Percentiles rank a stretch among this genome's conserved stretches.
These are phyloP conservation scores for Eciton burchellii DNA, from an alignment of 1,140 invertebrate species.

Conservation along the genomic window DNA sequence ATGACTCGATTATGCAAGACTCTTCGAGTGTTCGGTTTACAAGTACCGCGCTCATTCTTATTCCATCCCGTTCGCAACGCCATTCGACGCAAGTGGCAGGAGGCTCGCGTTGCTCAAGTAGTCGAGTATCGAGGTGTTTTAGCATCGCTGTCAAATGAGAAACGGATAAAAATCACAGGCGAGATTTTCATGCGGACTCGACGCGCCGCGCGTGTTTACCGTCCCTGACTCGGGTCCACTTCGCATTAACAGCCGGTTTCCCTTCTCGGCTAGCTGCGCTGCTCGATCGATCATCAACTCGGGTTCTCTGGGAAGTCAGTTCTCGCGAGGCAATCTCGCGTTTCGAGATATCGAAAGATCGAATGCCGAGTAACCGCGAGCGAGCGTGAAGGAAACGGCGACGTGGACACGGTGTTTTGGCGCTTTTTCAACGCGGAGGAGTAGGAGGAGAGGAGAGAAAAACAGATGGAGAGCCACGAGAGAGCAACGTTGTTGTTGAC, in stretches of 20 bases:
- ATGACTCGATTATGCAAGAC: too few relatives aligned
- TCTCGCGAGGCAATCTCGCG: conserved; percentile 12
- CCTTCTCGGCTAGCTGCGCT: neutral
- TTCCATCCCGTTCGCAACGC: too few relatives aligned
- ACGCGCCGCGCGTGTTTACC: neutral
- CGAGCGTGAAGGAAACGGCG: neutral
- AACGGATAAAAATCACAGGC: neutral
- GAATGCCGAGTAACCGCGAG: neutral
- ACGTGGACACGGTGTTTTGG: conserved; percentile 36
- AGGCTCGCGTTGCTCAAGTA: neutral
- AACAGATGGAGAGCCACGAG: conserved; percentile 38
- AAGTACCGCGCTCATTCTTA: too few relatives aligned
- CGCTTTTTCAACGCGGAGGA: conserved; percentile 45
- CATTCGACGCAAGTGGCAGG: too few relatives aligned
- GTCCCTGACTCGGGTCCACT: neutral
- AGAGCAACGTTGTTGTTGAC: conserved; percentile 63
- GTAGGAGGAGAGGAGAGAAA: conserved; percentile 16
- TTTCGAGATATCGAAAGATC: conserved; percentile 32
- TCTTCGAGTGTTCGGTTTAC: too few relatives aligned
- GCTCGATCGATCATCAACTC: conserved; percentile 30
- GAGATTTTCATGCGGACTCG: neutral
- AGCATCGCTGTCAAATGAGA: neutral
- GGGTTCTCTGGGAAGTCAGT: conserved; percentile 18
- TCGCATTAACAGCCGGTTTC: conserved; percentile 24
- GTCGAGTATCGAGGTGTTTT: neutral